Base-by-base conservation (phyloP, 2,888 invertebrate species). In the Venustoraphidia nigricollis region DNA sequence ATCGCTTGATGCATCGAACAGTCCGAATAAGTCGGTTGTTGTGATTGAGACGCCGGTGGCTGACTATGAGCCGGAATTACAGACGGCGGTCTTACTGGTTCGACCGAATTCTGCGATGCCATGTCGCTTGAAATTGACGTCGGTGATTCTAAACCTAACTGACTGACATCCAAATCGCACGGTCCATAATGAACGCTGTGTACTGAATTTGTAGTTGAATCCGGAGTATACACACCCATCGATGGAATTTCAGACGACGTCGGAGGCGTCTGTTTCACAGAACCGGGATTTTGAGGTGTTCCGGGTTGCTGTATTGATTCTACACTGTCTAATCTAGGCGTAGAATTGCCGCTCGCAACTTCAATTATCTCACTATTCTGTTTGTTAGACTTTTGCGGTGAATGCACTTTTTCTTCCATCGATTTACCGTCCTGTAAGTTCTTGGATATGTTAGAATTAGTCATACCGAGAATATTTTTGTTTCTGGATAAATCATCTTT, bases 101-200 rank as follows among this genome's bases (percentile, higher is more conserved):
- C 81, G 1, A 78, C 76, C 1, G 81, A 75, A 59, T 76, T 79
- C 56, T 87, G 87, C 0, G 81, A 81, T 9, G 84, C 82, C 66
- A 91, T 76, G 63, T 92, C 90, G 43, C 84, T 87, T 1, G 88
- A 83, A 55, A 92, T 89, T 39, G 89, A 88, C 0, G 88, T 83
- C 0, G 93, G 91, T 0, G 92, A 91, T 62, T 92, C 92, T 53
- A 93, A 68, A 1, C 87, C 89, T 50, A 91, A 65, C 60, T 88
- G 87, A 49, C 81, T 79, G 2, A 89, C 88, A 62, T 89, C 91
- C 51, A 91, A 66, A 56, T 91, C 89, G 57, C 87, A 87, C 48
- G 85, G 83, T 1, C 77, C 75, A 58, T 87, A 87, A 60, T 81
- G 79, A 56, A 91, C 75, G 46, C 87, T 82, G 53, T 86, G 85